phyloP scores from a whole-genome alignment of 2,888 invertebrate genomes.

The Patella ulyssiponensis region DNA sequence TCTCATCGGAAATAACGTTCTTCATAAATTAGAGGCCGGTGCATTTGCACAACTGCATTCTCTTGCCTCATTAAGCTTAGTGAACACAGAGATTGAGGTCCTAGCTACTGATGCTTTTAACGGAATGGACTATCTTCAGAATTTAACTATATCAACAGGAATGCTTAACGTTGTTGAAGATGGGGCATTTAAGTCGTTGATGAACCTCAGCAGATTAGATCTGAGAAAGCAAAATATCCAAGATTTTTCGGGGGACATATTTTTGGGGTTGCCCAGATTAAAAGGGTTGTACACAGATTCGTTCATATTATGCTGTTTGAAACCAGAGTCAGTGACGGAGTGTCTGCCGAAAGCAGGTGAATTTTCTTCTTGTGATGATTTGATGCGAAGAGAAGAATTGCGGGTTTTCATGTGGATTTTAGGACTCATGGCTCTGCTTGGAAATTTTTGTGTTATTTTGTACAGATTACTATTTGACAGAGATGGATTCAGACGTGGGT shows the following conservation, averaged over 20 bases:
- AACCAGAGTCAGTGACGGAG: constrained; percentile 6
- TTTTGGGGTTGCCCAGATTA: constrained; percentile 13
- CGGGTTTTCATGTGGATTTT: constrained; percentile 43
- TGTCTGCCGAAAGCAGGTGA: constrained; percentile 33
- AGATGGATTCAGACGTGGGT: constrained; percentile 33
- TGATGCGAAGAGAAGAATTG: constrained; percentile 40
- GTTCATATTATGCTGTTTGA: constrained; percentile 24
- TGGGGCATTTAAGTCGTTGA: constrained; percentile 3
- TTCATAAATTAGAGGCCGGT: neutral
- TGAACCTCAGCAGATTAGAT: neutral
- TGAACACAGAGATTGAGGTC: neutral
- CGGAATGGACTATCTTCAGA: neutral
- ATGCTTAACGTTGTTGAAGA: constrained; percentile 2
- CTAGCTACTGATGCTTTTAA: constrained; percentile 3
- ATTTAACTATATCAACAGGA: neutral
- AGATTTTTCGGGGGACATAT: constrained; percentile 11
- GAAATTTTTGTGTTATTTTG: constrained; percentile 40
- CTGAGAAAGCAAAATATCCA: neutral
- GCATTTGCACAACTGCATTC: neutral
- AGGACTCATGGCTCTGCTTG: constrained; percentile 41
- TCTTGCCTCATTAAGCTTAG: constrained; percentile 5
- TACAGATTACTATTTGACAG: constrained; percentile 44
- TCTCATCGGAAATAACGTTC: constrained; percentile 13
- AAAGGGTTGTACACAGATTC: constrained; percentile 20
- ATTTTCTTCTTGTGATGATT: constrained; percentile 45